Conservation (phyloP, 1,140 invertebrate genomes). For the Phthorimaea operculella region DNA sequence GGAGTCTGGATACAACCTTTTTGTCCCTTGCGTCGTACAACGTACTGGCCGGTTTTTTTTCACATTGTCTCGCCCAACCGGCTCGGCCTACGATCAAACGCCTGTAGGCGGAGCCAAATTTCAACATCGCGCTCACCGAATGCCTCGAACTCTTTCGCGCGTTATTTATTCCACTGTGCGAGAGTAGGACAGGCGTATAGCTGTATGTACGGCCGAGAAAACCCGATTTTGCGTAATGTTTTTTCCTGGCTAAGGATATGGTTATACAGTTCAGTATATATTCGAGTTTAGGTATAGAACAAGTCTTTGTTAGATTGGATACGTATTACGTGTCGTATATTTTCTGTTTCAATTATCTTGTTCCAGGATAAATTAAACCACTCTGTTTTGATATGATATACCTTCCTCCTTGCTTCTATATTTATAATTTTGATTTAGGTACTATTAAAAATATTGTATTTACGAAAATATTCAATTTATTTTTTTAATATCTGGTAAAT, state of each 20-base stretch:
- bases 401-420: not conserved
- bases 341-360: not conserved
- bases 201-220: not conserved
- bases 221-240: slow-evolving; percentile 13
- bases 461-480: too few species aligned
- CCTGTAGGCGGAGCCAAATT: slow-evolving; percentile 25
- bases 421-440: too few species aligned
- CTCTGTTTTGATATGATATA: not conserved
- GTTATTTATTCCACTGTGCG: slow-evolving; percentile 3
- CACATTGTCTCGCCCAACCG: slow-evolving; percentile 28
- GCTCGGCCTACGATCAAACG: slow-evolving; percentile 20
- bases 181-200: slow-evolving; percentile 16
- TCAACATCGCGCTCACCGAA: not conserved
- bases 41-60: slow-evolving; percentile 24
- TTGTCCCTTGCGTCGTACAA: slow-evolving; percentile 24
- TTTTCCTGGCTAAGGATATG: slow-evolving; percentile 1
- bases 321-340: not conserved
- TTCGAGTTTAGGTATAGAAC: not conserved
- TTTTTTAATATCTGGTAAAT: too few species aligned
- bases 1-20: slow-evolving; percentile 21
- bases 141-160: slow-evolving; percentile 17
- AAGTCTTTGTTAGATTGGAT: not conserved
- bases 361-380: not conserved
- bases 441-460: too few species aligned
- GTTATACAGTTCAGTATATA: slow-evolving; percentile 3